Percentiles rank a stretch among this genome's conserved stretches.
Evolutionary conservation across 92 coral and sea anemone genomes (phyloP).

Genomic region (Montipora capitata): DNA sequence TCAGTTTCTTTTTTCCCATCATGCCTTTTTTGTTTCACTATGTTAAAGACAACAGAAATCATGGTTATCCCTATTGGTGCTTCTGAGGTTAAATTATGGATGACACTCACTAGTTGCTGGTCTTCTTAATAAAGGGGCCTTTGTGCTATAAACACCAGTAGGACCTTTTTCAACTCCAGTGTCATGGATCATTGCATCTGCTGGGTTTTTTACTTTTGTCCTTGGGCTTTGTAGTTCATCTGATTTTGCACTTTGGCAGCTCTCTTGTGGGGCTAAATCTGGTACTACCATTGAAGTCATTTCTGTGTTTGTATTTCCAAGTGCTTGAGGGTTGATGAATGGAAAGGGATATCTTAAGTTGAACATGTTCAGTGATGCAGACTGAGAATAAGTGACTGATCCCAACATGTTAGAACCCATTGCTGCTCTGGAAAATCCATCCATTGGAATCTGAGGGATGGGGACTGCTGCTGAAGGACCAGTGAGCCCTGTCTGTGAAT

Average conservation of each 20-base stretch:
- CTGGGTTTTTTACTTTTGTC: not conserved
- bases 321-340: conserved; percentile 9
- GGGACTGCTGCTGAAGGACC: not conserved
- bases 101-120: conserved; percentile 33
- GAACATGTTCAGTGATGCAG: not conserved
- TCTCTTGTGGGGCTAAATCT: not conserved
- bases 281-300: not conserved
- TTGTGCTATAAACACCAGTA: not conserved
- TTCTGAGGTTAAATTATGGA: too few relatives aligned
- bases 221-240: not conserved
- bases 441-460: not conserved
- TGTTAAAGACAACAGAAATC: too few relatives aligned
- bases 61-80: too few relatives aligned
- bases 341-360: conserved; percentile 4
- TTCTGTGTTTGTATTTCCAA: not conserved
- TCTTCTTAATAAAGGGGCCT: conserved; percentile 26
- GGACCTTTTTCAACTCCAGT: not conserved
- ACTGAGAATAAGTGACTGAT: not conserved
- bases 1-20: too few relatives aligned
- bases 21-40: too few relatives aligned
- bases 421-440: not conserved
- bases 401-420: not conserved
- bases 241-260: conserved; percentile 11
- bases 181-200: not conserved
- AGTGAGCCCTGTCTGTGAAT: not conserved